A percentile compares a stretch with the other conserved stretches of the same genome.
Conservation (phyloP, 2,113 vertebrate genomes). For the Sinocyclocheilus grahami region DNA sequence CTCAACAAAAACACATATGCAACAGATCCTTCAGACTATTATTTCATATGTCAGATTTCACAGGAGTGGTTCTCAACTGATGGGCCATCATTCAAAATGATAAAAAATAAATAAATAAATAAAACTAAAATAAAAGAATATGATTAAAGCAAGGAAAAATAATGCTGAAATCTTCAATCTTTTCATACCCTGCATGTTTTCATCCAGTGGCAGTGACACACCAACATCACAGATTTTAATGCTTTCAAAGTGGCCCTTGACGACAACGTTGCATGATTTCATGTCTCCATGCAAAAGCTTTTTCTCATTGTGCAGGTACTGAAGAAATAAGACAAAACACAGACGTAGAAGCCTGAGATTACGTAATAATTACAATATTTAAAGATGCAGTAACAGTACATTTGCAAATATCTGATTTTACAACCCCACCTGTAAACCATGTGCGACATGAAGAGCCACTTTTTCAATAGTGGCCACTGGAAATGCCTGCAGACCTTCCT, state of each 20-base stretch:
- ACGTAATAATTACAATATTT: background rate
- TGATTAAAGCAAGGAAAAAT: background rate
- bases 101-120: background rate
- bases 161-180: background rate
- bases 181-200: slow-evolving; percentile 86
- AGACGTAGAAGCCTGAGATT: background rate
- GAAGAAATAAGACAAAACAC: slow-evolving; percentile 4
- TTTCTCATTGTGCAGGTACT: slow-evolving; percentile 91
- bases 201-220: slow-evolving; percentile 84
- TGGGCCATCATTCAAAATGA: too few relatives aligned
- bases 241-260: slow-evolving; percentile 86
- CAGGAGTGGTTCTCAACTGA: background rate
- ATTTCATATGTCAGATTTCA: too few relatives aligned
- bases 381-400: background rate
- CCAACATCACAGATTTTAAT: slow-evolving; percentile 93
- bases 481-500: slow-evolving; percentile 73
- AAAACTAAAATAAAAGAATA: too few relatives aligned
- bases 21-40: too few relatives aligned
- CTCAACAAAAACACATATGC: too few relatives aligned
- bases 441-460: slow-evolving; percentile 85
- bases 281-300: slow-evolving; percentile 88
- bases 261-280: slow-evolving; percentile 89
- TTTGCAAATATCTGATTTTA: background rate
- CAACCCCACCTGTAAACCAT: slow-evolving; percentile 80
- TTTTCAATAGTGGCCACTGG: slow-evolving; percentile 80